Percentiles rank a stretch among this genome's conserved stretches.
phyloP scores from a whole-genome alignment of 2,888 invertebrate genomes.

The Sarcophaga variegata region DNA sequence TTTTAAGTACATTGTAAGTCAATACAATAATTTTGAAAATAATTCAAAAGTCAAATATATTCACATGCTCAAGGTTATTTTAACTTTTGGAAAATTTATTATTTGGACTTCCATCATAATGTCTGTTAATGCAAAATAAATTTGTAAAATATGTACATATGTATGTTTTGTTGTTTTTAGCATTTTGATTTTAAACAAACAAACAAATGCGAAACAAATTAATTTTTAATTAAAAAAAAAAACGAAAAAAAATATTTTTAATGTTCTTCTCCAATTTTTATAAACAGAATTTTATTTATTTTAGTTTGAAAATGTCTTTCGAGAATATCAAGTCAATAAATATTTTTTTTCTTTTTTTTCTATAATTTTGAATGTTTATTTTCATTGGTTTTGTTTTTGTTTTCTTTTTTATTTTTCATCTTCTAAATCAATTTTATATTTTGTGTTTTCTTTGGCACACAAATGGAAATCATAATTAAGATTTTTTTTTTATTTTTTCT shows the following conservation, averaged over 20 bases:
- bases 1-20: too few relatives aligned
- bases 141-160: too few relatives aligned
- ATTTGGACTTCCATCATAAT: too few relatives aligned
- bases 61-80: too few relatives aligned
- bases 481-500: neutral
- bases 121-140: too few relatives aligned
- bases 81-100: too few relatives aligned
- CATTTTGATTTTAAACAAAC: neutral
- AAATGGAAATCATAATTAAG: slow-evolving; percentile 41
- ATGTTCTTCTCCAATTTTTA: neutral
- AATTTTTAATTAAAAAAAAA: slow-evolving; percentile 23
- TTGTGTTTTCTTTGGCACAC: slow-evolving; percentile 33
- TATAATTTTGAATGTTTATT: slow-evolving; percentile 1
- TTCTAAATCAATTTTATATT: slow-evolving; percentile 30
- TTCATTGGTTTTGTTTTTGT: neutral
- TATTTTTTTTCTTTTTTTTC: neutral
- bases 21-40: too few relatives aligned
- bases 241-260: neutral
- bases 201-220: slow-evolving; percentile 21
- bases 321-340: slow-evolving; percentile 1
- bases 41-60: too few relatives aligned
- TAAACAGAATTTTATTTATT: neutral
- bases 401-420: neutral
- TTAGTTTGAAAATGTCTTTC: neutral
- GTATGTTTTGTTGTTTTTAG: too few relatives aligned